A percentile compares a stretch with the other conserved stretches of the same genome.
Evolutionary conservation across 1,140 invertebrate species (phyloP).

Genomic region (Pachypeltis micranthus): DNA sequence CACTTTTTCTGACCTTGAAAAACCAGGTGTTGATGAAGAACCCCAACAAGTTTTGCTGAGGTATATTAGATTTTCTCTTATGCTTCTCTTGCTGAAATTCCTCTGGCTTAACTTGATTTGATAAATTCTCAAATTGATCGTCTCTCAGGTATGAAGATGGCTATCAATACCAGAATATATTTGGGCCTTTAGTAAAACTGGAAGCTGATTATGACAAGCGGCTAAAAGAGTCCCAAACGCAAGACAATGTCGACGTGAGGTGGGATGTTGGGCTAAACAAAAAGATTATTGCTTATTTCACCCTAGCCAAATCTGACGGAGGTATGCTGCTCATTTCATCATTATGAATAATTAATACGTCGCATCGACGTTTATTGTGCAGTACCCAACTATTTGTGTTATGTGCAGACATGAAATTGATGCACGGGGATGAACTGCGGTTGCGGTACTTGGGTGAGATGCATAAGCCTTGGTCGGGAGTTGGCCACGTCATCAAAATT

Average conservation of each 20-base stretch:
- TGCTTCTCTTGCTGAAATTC: too few species aligned
- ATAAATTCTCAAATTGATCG: not conserved
- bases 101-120: too few species aligned
- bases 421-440: slow-evolving; percentile 96
- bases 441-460: slow-evolving; percentile 87
- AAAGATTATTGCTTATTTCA: slow-evolving; percentile 95
- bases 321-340: slow-evolving; percentile 32
- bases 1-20: slow-evolving; percentile 93
- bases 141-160: slow-evolving; percentile 82
- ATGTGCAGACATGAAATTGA: slow-evolving; percentile 83
- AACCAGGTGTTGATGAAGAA: slow-evolving; percentile 93
- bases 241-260: slow-evolving; percentile 94
- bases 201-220: slow-evolving; percentile 99
- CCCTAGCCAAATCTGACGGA: slow-evolving; percentile 92
- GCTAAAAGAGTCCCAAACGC: slow-evolving; percentile 95
- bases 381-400: not conserved
- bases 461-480: slow-evolving; percentile 87
- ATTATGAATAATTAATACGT: too few species aligned
- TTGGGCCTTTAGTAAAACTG: slow-evolving; percentile 90
- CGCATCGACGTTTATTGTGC: too few species aligned
- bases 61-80: slow-evolving; percentile 32
- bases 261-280: slow-evolving; percentile 99
- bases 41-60: slow-evolving; percentile 85
- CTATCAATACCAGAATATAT: slow-evolving; percentile 98
- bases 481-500: slow-evolving; percentile 96